Evolutionary conservation across 2,888 invertebrate species (phyloP).

Genomic region (Oscheius sp.): DNA sequence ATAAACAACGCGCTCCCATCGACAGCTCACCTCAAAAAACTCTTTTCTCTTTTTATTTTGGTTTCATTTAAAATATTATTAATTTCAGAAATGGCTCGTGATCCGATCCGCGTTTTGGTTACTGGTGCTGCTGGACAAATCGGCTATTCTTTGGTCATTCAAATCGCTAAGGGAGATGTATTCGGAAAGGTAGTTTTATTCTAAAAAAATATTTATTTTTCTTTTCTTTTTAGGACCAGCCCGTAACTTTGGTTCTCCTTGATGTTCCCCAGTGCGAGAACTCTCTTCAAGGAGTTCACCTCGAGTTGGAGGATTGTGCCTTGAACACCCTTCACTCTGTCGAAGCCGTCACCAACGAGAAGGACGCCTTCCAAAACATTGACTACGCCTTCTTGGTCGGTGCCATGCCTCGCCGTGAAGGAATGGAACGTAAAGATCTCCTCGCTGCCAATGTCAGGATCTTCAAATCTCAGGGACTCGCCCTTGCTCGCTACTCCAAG

Average conservation of each 20-base stretch:
- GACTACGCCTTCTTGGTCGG: conserved; percentile 96
- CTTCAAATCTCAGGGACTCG: conserved; percentile 95
- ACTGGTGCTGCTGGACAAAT: conserved; percentile 99
- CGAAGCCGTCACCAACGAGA: conserved; percentile 87
- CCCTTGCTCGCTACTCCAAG: conserved; percentile 88
- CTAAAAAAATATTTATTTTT: conserved; percentile 39
- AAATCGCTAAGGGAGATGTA: conserved; percentile 82
- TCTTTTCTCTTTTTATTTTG: neutral
- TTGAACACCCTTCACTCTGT: conserved; percentile 87
- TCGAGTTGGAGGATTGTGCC: conserved; percentile 96
- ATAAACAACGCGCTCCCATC: conserved; percentile 17
- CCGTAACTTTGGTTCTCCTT: conserved; percentile 87
- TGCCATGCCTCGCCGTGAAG: conserved; percentile 95
- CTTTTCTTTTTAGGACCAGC: conserved; percentile 73
- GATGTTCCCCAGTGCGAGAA: conserved; percentile 96
- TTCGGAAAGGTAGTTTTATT: conserved; percentile 48
- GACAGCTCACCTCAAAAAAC: neutral
- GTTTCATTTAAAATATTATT: neutral
- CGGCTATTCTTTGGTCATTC: conserved; percentile 93
- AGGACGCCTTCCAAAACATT: conserved; percentile 92
- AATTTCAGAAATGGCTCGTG: conserved; percentile 40
- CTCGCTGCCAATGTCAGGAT: conserved; percentile 97
- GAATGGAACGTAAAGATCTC: conserved; percentile 98
- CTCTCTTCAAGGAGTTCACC: conserved; percentile 95
- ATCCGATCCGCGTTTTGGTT: conserved; percentile 78